Base-by-base conservation (phyloP, 2,113 vertebrate genomes). In the Neodontobutis hainanensis region DNA sequence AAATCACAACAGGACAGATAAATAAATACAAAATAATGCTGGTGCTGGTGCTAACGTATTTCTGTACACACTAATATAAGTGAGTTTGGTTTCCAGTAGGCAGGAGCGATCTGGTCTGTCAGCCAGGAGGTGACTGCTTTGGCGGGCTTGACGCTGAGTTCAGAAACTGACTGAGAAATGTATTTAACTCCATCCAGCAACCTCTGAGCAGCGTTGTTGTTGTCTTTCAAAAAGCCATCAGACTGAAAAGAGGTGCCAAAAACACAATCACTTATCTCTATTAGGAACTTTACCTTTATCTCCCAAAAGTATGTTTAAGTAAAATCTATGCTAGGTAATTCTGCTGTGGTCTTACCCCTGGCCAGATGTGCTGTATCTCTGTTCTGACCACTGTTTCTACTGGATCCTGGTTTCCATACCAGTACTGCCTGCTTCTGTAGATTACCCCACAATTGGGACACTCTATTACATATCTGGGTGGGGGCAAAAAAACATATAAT, bases 371-470 rank as follows among this genome's bases (percentile, higher is more conserved):
- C 68, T 98, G 95, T 76, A 99, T 99, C 90, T 99, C 97, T 11
- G 97, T 99, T 72, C 97, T 93, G 75, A 99, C 96, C 68, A 99
- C 95, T 0, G 97, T 98, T 85, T 99, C 97, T 80, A 99, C 97
- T n/a, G 97, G 97, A 83, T 99, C 97, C 75, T 98, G 96, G 91
- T 99, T 99, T 52, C 97, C 97, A 83, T 97, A 99, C 97, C 97
- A 99, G 88, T 97, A 99, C 85, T 99, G 97, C 10, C 97, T 92
- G 88, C 97, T 99, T 66, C 97, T 89, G 81, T 98, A 99, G 85
- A 99, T 97, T 81, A 99, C 97, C 0, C 94, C 94, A 1, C 97
- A 99, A 88, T 95, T 95, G 40, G 97, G 95, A 78, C 97, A 99
- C 78, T 99, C 97, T 0, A 99, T 98, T 70, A 99, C 97, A 0